These are phyloP conservation scores for Luperina nickerlii DNA, from an alignment of 2,888 invertebrate species.

Conservation along the genomic window DNA sequence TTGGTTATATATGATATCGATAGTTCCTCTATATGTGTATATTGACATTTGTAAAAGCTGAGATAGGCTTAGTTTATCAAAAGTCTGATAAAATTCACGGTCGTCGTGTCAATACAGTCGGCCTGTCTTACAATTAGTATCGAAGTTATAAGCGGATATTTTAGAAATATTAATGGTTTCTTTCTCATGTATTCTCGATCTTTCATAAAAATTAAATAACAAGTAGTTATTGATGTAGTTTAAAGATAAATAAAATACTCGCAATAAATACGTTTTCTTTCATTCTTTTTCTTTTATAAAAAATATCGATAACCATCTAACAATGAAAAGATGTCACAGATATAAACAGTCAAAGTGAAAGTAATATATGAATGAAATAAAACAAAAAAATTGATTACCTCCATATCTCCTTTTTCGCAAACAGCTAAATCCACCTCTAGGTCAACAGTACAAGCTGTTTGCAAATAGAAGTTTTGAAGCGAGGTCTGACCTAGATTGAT, in stretches of 20 bases:
- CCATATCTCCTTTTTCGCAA: conserved; percentile 89
- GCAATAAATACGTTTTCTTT: no score
- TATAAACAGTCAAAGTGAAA: neutral
- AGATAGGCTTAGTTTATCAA: conserved; percentile 52
- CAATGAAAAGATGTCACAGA: conserved; percentile 8
- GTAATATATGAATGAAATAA: neutral
- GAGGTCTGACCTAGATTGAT: conserved; percentile 91
- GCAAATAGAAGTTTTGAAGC: conserved; percentile 93
- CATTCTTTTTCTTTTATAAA: no score
- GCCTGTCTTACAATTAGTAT: conserved; percentile 13
- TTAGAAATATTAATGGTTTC: neutral
- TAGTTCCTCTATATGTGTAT: conserved; percentile 10
- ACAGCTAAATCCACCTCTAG: conserved; percentile 91
- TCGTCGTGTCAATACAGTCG: conserved; percentile 22
- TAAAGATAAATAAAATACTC: no score
- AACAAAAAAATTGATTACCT: conserved; percentile 34
- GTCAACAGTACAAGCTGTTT: conserved; percentile 94
- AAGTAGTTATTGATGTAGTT: neutral
- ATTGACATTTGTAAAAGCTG: conserved; percentile 35
- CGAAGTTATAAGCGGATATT: conserved; percentile 26
- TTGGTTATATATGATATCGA: conserved; percentile 9
- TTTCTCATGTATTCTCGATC: neutral
- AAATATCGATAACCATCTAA: neutral
- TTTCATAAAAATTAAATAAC: neutral
- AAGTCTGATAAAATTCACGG: conserved; percentile 59